These are phyloP conservation scores for Aromia moschata DNA, from an alignment of 2,888 invertebrate species.

Conservation along the genomic window DNA sequence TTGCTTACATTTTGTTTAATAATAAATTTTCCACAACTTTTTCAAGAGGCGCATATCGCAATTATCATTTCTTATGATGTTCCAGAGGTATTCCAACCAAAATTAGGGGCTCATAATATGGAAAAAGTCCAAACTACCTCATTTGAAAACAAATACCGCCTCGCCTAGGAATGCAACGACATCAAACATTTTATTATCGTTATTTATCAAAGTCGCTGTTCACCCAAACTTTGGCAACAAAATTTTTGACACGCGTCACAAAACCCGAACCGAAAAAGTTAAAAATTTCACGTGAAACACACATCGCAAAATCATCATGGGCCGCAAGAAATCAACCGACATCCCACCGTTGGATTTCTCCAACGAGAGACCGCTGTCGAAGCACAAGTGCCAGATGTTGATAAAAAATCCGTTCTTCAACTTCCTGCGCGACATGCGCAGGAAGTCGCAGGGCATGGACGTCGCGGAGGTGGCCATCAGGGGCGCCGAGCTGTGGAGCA, in stretches of 20 bases:
- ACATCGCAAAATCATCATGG: neutral
- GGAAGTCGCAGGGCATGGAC: constrained; percentile 28
- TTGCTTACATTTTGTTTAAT: no score
- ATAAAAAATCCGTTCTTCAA: constrained; percentile 37
- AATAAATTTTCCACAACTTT: no score
- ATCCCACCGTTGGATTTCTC: neutral
- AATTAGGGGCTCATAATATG: no score
- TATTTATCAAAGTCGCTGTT: neutral
- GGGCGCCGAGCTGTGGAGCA: constrained; percentile 38
- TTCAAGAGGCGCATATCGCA: no score
- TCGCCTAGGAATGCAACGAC: no score
- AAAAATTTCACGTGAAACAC: neutral
- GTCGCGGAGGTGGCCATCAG: constrained; percentile 28
- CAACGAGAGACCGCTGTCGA: neutral
- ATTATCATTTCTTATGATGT: no score
- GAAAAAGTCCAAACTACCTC: no score
- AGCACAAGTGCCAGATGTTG: constrained; percentile 16
- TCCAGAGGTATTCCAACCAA: no score
- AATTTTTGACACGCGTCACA: neutral
- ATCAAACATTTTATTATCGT: no score
- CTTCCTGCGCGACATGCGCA: constrained; percentile 36
- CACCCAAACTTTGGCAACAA: neutral
- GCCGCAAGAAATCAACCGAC: neutral
- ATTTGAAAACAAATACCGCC: no score
- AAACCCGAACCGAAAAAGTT: neutral